Evolutionary conservation across 1,140 invertebrate genomes (phyloP).

Genomic region (Oreohelix idahoensis): DNA sequence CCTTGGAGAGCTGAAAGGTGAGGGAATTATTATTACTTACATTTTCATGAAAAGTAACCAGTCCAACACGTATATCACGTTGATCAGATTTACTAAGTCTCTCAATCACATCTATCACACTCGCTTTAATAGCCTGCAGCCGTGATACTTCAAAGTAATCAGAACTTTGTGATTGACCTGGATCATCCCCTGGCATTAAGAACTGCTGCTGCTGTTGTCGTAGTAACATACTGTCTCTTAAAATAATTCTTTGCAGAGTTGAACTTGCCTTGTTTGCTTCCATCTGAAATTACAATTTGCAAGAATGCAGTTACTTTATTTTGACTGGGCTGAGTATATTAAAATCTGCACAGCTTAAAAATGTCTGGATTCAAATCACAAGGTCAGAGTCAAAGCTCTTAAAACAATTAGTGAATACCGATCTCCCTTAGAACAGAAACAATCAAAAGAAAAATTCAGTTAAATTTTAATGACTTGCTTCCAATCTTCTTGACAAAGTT

Average conservation of each 20-base stretch:
- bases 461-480: too few relatives aligned
- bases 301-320: too few relatives aligned
- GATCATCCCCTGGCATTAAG: too few relatives aligned
- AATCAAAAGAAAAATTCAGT: too few relatives aligned
- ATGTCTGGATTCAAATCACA: too few relatives aligned
- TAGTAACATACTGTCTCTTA: neutral
- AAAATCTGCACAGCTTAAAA: too few relatives aligned
- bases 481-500: too few relatives aligned
- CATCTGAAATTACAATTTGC: neutral
- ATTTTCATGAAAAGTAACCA: conserved; percentile 14
- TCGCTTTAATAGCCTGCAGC: conserved; percentile 2
- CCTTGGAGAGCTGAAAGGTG: too few relatives aligned
- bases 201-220: neutral
- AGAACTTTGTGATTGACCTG: neutral
- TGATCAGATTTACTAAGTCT: neutral
- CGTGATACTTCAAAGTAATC: neutral
- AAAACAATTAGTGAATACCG: too few relatives aligned
- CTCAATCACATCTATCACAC: conserved; percentile 14
- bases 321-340: too few relatives aligned
- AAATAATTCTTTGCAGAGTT: neutral
- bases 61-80: neutral
- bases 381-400: too few relatives aligned
- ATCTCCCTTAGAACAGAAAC: too few relatives aligned
- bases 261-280: neutral
- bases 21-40: conserved; percentile 4